Base-by-base conservation (phyloP, 2,113 vertebrate genomes). In the Triplophysa rosa region DNA sequence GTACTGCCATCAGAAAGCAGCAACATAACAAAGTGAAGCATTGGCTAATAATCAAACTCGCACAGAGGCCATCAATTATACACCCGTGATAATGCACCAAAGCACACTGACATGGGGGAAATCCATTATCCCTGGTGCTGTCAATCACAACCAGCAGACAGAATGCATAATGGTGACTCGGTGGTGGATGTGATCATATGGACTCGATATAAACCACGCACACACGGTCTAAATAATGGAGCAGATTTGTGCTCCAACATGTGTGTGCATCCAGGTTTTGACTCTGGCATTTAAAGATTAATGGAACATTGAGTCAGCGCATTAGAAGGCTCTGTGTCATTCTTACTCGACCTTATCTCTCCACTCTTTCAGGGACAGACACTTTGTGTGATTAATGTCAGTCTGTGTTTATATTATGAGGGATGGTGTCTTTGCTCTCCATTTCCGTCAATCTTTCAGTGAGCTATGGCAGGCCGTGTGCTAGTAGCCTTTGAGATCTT, bases 101-200 rank as follows among this genome's bases (percentile, higher is more conserved):
- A 56, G 26, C 54, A 74, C 80, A 56, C 58, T 62, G 56, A 80
- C 69, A 79, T 73, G 70, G 47, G 37, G 81, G 79, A 75, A 87
- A 83, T 87, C 42, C 2, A 47, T 86, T 84, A 80, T 84, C 49
- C 0, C 56, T 65, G 40, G 8, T 71, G 82, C 81, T 86, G 86
- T 84, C 90, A 84, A 70, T 88, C 88, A 86, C 19, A 63, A 67
- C 52, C 64, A 69, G 71, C 64, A 76, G 21, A 47, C 14, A 29
- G 40, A 74, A 74, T 74, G 37, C 2, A 16, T 47, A 63, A 63
- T 12, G 16, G 71, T 19, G 37, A n/a, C 2, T 45, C 14, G 4
- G 21, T 16, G 69, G 19, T 40, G 0, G 29, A 52, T 7, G 8
- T 0, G 6, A 71, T 33, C 3, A 1, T 54, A 59, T 59, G n/a